These are phyloP conservation scores for Erebia palarica DNA, from an alignment of 2,888 invertebrate genomes.

Conservation along the genomic window DNA sequence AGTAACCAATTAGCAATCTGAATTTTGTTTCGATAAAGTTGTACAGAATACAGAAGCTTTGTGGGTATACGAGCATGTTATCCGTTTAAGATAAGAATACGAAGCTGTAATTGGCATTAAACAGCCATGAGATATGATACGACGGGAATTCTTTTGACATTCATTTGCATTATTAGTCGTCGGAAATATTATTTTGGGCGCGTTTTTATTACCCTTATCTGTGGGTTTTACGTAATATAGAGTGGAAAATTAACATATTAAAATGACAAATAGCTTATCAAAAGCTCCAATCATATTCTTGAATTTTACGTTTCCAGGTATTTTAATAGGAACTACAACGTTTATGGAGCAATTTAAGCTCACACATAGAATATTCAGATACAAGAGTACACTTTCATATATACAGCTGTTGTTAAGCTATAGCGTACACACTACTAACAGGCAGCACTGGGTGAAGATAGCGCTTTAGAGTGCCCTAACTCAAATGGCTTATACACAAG, in stretches of 20 bases:
- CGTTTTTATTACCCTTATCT: constrained; percentile 17
- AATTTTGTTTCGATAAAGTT: constrained; percentile 57
- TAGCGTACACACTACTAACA: too few species aligned
- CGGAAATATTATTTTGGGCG: constrained; percentile 17
- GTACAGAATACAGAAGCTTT: constrained; percentile 48
- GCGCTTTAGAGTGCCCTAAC: too few species aligned
- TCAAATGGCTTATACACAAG: too few species aligned
- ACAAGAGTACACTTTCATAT: too few species aligned
- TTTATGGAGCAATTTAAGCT: neutral
- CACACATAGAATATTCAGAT: neutral
- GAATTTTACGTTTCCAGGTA: neutral
- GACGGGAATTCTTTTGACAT: constrained; percentile 29
- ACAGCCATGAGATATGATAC: constrained; percentile 38
- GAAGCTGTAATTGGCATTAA: constrained; percentile 40
- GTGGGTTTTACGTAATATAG: constrained; percentile 10
- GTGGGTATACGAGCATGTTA: constrained; percentile 32
- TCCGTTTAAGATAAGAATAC: constrained; percentile 40
- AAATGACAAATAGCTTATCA: neutral
- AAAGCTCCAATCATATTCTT: neutral
- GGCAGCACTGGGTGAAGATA: too few species aligned
- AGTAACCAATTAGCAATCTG: constrained; percentile 68
- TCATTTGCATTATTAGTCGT: constrained; percentile 27
- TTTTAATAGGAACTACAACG: neutral
- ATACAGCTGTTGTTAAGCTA: too few species aligned
- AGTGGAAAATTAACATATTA: constrained; percentile 9